These are phyloP conservation scores for Bufo gargarizans DNA, from an alignment of 2,113 vertebrate genomes.

Conservation along the genomic window DNA sequence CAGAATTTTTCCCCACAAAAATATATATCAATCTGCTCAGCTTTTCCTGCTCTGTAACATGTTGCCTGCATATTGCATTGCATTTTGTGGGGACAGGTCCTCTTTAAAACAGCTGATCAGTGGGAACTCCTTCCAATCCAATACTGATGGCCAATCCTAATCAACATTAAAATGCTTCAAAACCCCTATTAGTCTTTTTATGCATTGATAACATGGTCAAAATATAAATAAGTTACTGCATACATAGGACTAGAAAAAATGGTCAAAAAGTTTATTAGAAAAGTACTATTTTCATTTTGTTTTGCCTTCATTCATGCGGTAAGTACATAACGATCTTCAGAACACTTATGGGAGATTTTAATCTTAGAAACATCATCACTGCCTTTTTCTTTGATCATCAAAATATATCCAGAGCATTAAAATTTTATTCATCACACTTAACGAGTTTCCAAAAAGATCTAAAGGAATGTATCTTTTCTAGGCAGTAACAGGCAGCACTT, in stretches of 20 bases:
- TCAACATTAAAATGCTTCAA: too few relatives aligned
- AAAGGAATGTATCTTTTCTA: not conserved
- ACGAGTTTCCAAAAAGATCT: slow-evolving; percentile 16
- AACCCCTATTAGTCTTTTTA: too few relatives aligned
- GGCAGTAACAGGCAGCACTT: not conserved
- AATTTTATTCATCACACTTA: slow-evolving; percentile 24
- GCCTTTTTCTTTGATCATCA: slow-evolving; percentile 10
- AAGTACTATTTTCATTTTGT: not conserved
- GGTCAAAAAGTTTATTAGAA: not conserved
- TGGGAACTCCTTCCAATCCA: too few relatives aligned
- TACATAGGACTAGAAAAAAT: not conserved
- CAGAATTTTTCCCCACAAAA: too few relatives aligned
- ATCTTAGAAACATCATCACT: slow-evolving; percentile 7
- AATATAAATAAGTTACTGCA: not conserved
- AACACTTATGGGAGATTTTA: slow-evolving; percentile 24
- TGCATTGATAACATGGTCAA: too few relatives aligned
- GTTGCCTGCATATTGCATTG: too few relatives aligned
- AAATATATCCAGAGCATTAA: slow-evolving; percentile 21
- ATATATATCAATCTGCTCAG: too few relatives aligned
- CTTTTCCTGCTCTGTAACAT: too few relatives aligned
- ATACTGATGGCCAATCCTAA: too few relatives aligned
- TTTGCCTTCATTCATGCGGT: slow-evolving; percentile 11
- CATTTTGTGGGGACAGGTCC: too few relatives aligned
- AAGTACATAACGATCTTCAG: slow-evolving; percentile 11
- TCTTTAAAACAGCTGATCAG: too few relatives aligned